Conservation (phyloP, 2,113 vertebrate genomes). For the Dolichallabes microphthalmus region DNA sequence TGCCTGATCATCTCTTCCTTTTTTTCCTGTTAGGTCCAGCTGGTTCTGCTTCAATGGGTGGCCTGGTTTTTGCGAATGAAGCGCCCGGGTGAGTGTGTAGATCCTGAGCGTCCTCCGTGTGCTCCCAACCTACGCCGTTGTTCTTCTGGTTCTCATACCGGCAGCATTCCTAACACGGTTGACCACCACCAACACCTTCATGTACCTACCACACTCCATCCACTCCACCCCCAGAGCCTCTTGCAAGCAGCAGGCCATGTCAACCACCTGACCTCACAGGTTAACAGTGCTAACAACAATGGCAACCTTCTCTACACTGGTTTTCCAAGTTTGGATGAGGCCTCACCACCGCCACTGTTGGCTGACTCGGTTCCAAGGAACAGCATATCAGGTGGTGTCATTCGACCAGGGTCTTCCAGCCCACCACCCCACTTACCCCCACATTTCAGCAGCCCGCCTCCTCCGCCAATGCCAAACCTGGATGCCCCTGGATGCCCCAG, state of each 20-base stretch:
- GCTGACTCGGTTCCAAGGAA: constrained; percentile 65
- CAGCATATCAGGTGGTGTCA: constrained; percentile 56
- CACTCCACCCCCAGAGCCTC: constrained; percentile 70
- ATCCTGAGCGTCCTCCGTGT: constrained; percentile 70
- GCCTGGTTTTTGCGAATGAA: constrained; percentile 81
- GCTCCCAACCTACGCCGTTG: constrained; percentile 74
- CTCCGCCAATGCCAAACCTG: constrained; percentile 62
- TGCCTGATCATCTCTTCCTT: neutral
- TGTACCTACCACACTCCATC: constrained; percentile 62
- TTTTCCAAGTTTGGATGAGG: constrained; percentile 74
- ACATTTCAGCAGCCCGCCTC: constrained; percentile 72
- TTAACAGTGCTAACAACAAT: constrained; percentile 70
- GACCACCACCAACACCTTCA: constrained; percentile 49
- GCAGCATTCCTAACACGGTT: constrained; percentile 67
- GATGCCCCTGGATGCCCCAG: constrained; percentile 72
- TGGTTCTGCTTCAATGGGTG: constrained; percentile 77
- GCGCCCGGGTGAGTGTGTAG: constrained; percentile 71
- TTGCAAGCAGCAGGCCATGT: constrained; percentile 50
- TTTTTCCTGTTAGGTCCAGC: constrained; percentile 67
- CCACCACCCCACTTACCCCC: constrained; percentile 81
- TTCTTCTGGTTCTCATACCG: constrained; percentile 72
- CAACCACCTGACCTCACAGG: constrained; percentile 67
- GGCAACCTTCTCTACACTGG: constrained; percentile 77
- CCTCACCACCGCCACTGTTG: constrained; percentile 57
- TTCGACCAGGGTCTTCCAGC: constrained; percentile 67